Evolutionary conservation across 2,113 vertebrate species (phyloP).

Genomic region (Gambusia affinis): DNA sequence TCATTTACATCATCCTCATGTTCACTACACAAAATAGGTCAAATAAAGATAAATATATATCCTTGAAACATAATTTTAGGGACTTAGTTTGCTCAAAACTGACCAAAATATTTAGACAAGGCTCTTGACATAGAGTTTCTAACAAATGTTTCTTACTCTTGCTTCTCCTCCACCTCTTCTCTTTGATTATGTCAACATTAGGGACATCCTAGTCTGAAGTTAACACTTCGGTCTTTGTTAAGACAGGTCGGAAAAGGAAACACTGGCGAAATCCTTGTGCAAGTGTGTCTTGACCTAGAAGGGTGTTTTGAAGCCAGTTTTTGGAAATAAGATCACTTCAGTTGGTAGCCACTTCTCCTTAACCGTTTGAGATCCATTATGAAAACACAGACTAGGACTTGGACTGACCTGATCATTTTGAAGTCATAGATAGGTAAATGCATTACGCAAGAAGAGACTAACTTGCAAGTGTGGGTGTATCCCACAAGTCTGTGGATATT

Average conservation of each 20-base stretch:
- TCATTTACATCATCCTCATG: constrained; percentile 1
- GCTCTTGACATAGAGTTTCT: too few relatives aligned
- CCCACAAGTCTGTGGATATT: not conserved
- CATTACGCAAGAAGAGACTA: not conserved
- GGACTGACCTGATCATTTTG: not conserved
- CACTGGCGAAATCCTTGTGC: not conserved
- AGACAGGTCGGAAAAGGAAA: constrained; percentile 19
- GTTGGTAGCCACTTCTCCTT: not conserved
- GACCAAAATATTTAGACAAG: constrained; percentile 12
- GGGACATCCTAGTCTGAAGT: constrained; percentile 4
- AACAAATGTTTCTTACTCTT: constrained; percentile 10
- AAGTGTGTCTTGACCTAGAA: not conserved
- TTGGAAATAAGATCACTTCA: not conserved
- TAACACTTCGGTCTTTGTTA: constrained; percentile 17
- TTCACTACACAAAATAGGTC: not conserved
- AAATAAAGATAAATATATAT: not conserved
- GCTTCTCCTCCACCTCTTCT: not conserved
- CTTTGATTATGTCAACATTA: not conserved
- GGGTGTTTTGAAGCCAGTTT: not conserved
- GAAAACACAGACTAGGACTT: not conserved
- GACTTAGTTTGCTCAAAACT: not conserved
- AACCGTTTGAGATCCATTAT: not conserved
- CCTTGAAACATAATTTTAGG: not conserved
- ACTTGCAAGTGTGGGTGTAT: not conserved
- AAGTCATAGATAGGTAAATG: constrained; percentile 8